Conservation (phyloP, 2,113 vertebrate species). For the Rhegmatorhina hoffmannsi region DNA sequence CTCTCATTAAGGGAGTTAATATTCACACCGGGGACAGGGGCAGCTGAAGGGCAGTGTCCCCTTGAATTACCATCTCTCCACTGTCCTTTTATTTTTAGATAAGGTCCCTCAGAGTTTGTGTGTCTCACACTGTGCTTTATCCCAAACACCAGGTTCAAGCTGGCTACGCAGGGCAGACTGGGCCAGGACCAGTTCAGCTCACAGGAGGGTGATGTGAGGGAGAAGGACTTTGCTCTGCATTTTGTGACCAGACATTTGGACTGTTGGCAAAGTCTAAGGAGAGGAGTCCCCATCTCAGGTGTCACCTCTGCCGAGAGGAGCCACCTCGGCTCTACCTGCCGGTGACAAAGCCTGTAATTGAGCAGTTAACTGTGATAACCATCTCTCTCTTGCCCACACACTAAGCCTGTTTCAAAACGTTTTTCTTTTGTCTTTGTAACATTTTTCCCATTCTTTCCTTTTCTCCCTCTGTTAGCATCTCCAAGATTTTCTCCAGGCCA, state of each 20-base stretch:
- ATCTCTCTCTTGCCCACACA: neutral
- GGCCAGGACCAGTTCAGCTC: neutral
- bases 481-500: neutral
- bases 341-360: neutral
- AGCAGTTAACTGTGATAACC: neutral
- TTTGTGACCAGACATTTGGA: neutral
- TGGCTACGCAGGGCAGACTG: neutral
- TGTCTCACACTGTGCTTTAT: neutral
- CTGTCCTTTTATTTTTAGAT: neutral
- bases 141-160: neutral
- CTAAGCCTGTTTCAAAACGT: neutral
- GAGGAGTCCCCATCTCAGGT: neutral
- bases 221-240: fast-evolving
- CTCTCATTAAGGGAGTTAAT: neutral
- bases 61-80: neutral
- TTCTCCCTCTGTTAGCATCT: neutral
- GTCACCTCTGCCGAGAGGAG: neutral
- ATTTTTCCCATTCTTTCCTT: neutral
- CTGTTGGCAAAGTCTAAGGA: neutral
- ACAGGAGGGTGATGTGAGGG: fast-evolving
- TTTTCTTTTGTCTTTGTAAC: neutral
- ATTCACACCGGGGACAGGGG: neutral
- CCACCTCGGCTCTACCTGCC: neutral
- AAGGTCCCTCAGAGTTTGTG: neutral
- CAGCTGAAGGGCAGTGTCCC: neutral